Evolutionary conservation across 2,113 vertebrate genomes (phyloP), one percentile per base, ranked within the genome.

Genomic region (Grantiella picta): DNA sequence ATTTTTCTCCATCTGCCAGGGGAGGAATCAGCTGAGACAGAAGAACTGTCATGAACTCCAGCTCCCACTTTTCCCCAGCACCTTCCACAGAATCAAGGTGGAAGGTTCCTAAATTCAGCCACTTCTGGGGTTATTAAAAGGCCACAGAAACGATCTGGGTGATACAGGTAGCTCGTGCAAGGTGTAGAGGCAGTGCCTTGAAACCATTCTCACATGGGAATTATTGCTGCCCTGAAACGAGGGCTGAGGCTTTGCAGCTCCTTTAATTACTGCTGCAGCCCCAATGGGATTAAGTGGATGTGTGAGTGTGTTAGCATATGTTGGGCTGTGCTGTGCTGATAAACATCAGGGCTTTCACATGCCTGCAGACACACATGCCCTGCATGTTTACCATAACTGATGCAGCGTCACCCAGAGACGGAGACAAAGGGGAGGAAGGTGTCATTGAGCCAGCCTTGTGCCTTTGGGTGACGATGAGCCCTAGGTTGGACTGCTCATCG

Each of bases 211-310:
- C 6, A 0, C 2, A 12, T 5, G 56, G 86, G 64, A 70, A 22
- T 57, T 61, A 3, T 13, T 54, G 69, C 75, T 85, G 14, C 35
- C 76, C 82, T 72, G 57, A 61, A 79, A 73, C 25, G 14, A 21
- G 31, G 42, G 54, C 68, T 90, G 75, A 47, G 65, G 24, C 49
- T 79, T 53, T 69, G 85, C 90, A 82, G 50, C 78, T 91, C 27
- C 27, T 90, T 59, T 95, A 90, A 86, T 96, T 94, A 77, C 71
- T 47, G 59, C 36, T 88, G 88, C 68, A 63, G 82, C 81, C 90
- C 76, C 92, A 85, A 2, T 20, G 77, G 89, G 86, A 86, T 94
- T 77, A 93, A 82, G n/a, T 54, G 87, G 73, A 29, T 73, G 63
- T 82, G 56, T 94, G 76, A 73, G 61, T 40, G 66, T 68, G 86